Percentiles rank a stretch among this genome's conserved stretches.
phyloP scores from a whole-genome alignment of 2,113 vertebrate genomes.

The Xerus inauris region DNA sequence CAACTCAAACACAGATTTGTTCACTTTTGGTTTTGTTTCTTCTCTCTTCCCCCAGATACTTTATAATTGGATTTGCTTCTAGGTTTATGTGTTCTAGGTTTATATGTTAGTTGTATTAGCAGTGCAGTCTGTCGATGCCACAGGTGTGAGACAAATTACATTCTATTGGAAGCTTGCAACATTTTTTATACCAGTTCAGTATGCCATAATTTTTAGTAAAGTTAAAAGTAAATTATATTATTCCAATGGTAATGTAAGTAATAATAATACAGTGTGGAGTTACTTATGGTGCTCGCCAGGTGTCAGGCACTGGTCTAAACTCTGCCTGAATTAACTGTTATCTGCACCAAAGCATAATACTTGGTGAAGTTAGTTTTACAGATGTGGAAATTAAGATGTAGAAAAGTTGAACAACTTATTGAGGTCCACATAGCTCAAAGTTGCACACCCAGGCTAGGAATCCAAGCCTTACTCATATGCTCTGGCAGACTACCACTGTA shows the following conservation, averaged over 20 bases:
- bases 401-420: neutral
- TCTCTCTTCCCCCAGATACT: neutral
- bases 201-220: neutral
- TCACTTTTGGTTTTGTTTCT: neutral
- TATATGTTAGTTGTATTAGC: neutral
- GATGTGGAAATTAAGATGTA: neutral
- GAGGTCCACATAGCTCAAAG: neutral
- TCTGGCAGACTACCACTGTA: neutral
- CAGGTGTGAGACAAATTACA: neutral
- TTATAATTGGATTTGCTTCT: neutral
- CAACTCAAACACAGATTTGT: neutral
- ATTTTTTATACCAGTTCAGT: neutral
- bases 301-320: too few species aligned
- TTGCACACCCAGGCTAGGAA: neutral
- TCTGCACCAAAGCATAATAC: fast-evolving
- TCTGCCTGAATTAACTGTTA: neutral
- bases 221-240: neutral
- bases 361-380: neutral
- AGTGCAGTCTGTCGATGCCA: neutral
- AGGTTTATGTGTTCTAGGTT: neutral
- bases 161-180: neutral
- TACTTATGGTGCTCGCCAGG: fast-evolving
- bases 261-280: too few species aligned
- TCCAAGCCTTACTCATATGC: neutral
- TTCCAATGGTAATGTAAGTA: neutral